Conservation (phyloP, 2,888 invertebrate genomes). For the Coenonympha glycerion region DNA sequence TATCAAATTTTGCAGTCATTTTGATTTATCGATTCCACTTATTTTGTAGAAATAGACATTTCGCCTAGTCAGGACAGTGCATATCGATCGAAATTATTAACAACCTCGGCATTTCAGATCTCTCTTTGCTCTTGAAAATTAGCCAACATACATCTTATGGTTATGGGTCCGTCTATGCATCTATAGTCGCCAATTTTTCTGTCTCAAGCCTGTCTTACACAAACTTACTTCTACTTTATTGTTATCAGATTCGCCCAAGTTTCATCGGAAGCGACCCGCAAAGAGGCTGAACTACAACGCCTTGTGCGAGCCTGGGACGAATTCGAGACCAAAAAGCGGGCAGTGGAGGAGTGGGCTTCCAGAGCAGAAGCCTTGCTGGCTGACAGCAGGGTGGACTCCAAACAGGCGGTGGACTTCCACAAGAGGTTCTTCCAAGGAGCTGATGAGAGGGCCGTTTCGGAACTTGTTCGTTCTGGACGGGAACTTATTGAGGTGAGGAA, state of each 20-base stretch:
- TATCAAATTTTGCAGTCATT: too few species aligned
- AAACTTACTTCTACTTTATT: too few species aligned
- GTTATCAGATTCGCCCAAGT: slow-evolving; percentile 80
- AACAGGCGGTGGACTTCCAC: slow-evolving; percentile 87
- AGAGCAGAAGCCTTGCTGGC: slow-evolving; percentile 87
- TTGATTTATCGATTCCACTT: too few species aligned
- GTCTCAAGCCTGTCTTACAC: too few species aligned
- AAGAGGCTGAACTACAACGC: slow-evolving; percentile 87
- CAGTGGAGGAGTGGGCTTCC: slow-evolving; percentile 90
- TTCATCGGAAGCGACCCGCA: slow-evolving; percentile 82
- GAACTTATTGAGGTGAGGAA: slow-evolving; percentile 78
- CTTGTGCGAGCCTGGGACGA: slow-evolving; percentile 89
- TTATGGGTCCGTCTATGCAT: too few species aligned
- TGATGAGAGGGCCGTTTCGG: slow-evolving; percentile 88
- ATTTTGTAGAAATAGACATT: too few species aligned
- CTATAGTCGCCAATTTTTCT: too few species aligned
- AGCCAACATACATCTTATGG: too few species aligned
- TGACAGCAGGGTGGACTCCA: slow-evolving; percentile 86
- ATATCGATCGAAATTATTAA: too few species aligned
- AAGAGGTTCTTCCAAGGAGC: slow-evolving; percentile 91
- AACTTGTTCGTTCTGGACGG: slow-evolving; percentile 84
- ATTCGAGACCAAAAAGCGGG: slow-evolving; percentile 85
- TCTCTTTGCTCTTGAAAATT: too few species aligned
- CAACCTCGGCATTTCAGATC: too few species aligned
- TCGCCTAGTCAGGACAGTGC: too few species aligned